These are phyloP conservation scores for Chrysolina americana DNA, from an alignment of 2,888 invertebrate species.

Conservation along the genomic window DNA sequence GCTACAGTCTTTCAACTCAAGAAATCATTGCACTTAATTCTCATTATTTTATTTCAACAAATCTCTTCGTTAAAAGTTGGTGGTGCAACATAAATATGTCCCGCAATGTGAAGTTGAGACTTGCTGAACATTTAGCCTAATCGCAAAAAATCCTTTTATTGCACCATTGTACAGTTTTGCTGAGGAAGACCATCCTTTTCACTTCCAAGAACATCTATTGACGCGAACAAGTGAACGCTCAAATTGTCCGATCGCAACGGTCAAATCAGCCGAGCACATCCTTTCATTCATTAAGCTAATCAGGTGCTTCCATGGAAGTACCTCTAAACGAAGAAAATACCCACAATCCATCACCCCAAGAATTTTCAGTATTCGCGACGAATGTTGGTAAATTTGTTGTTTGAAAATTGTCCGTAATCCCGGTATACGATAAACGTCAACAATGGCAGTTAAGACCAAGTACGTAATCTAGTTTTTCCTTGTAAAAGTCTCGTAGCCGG, in stretches of 20 bases:
- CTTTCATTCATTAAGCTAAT: conserved; percentile 9
- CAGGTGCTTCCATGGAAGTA: conserved; percentile 4
- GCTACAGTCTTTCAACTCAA: no score
- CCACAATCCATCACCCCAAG: conserved; percentile 23
- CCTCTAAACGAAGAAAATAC: conserved; percentile 2
- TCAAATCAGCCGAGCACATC: not conserved
- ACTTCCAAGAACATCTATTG: not conserved
- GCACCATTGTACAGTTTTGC: not conserved
- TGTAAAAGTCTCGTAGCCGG: conserved; percentile 43
- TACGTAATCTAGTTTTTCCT: conserved; percentile 34
- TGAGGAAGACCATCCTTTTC: not conserved
- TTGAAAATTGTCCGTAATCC: conserved; percentile 43
- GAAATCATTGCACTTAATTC: no score
- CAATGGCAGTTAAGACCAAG: conserved; percentile 47
- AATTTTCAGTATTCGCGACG: conserved; percentile 43
- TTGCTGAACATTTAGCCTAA: no score
- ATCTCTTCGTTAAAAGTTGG: no score
- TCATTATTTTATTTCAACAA: no score
- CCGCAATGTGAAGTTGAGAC: no score
- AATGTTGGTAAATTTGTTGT: conserved; percentile 50
- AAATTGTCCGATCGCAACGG: not conserved
- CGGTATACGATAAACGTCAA: conserved; percentile 45
- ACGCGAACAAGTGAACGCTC: not conserved
- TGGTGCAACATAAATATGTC: no score
- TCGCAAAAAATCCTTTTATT: no score